Evolutionary conservation across 2,797 vertebrate genomes (phyloP), one percentile per base, ranked within the genome.

Genomic region (Xyrichtys novacula): DNA sequence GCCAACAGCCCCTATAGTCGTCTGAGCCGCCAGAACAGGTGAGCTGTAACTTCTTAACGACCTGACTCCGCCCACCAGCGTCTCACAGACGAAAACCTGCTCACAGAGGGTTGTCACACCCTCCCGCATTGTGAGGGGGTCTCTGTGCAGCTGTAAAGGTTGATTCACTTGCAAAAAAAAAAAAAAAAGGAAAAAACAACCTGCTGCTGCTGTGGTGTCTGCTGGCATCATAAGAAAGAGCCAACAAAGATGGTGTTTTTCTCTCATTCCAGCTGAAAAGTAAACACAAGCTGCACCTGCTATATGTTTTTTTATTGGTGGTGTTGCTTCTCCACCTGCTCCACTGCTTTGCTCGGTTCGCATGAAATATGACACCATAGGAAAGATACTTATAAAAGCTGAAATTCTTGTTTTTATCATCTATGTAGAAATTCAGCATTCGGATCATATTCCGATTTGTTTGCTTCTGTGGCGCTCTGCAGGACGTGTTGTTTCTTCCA

Each of bases 221-320:
- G 46, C 56, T 55, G 62, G 62, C 62, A 31, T 60, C 62, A 39
- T 26, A 17, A 70, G 53, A 67, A 68, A 29, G 47, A 48, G 47
- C 49, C 43, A 29, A 49, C 56, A 40, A 67, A 53, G 25, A 52
- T 34, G 2, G 39, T 66, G 46, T 23, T 71, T 70, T 64, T 59
- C 32, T 50, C 42, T 74, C 25, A 50, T 74, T 67, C 63, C 32
- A 60, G 38, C 48, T 60, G 44, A 61, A 67, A 68, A 50, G 71
- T 76, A 81, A 82, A 57, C 15, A 64, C 46, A 61, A 47, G 12
- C 56, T 67, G 64, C 60, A 80, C 63, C 54, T 78, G 75, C 54
- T 57, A 25, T 48, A 46, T 66, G 55, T 49, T 75, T 82, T 76
- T 82, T 71, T 71, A 78, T 76, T 59, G 64, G 68, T 71, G 70